A percentile compares a stretch with the other conserved stretches of the same genome.
phyloP scores from a whole-genome alignment of 2,888 invertebrate species.

The Ryuthela nishihirai region DNA sequence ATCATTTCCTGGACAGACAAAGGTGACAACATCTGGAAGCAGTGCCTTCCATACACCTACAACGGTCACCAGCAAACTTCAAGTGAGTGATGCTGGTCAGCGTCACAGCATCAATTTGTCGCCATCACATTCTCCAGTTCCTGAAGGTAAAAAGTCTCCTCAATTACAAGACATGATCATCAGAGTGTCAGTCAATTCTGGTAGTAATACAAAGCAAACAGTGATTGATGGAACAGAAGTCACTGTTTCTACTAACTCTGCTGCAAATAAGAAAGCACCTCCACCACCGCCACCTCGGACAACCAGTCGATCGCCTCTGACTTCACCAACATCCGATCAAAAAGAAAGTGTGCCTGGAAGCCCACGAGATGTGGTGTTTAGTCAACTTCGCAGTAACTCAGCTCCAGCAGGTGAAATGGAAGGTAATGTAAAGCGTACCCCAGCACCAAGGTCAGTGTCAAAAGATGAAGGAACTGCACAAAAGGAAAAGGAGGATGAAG shows the following conservation, averaged over 20 bases:
- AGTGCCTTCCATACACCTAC: constrained; percentile 41
- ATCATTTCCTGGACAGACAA: constrained; percentile 17
- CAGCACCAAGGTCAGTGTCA: constrained; percentile 25
- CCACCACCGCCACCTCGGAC: constrained; percentile 92
- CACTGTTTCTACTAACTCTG: constrained; percentile 65
- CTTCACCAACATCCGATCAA: constrained; percentile 72
- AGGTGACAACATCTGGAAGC: constrained; percentile 48
- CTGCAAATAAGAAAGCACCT: constrained; percentile 67
- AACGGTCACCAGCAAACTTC: constrained; percentile 55
- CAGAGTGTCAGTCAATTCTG: constrained; percentile 36
- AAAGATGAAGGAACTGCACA: constrained; percentile 32
- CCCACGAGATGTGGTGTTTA: constrained; percentile 21
- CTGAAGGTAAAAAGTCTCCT: constrained; percentile 28
- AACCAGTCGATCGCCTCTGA: constrained; percentile 79
- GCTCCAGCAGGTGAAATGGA: constrained; percentile 36
- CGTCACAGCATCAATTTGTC: constrained; percentile 36
- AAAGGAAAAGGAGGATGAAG: constrained; percentile 34
- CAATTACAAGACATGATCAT: constrained; percentile 35
- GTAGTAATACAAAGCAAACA: constrained; percentile 29
- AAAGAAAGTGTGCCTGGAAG: constrained; percentile 45
- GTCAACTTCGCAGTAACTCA: constrained; percentile 42
- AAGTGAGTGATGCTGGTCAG: constrained; percentile 54
- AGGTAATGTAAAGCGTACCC: constrained; percentile 8
- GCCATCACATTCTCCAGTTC: constrained; percentile 41
- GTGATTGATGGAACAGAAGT: constrained; percentile 34